phyloP scores from a whole-genome alignment of 2,888 invertebrate genomes.

The Eupithecia dodoneata region DNA sequence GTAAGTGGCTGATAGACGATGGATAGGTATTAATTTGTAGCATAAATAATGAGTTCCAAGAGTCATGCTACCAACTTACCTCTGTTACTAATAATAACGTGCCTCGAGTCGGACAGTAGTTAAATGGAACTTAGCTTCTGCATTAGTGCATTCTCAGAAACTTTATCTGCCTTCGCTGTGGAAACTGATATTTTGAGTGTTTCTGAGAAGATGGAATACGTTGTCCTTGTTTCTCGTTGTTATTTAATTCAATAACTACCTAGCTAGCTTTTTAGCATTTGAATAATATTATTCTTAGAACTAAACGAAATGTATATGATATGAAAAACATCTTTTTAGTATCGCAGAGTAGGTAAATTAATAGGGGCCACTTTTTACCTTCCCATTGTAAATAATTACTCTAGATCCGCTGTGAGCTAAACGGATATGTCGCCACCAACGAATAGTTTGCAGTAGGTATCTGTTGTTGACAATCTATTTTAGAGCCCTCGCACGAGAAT shows the following conservation, averaged over 20 bases:
- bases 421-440: neutral
- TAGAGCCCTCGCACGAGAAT: neutral
- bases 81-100: neutral
- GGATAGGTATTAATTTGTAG: neutral
- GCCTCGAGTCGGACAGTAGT: neutral
- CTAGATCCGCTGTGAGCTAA: neutral
- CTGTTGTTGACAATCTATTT: neutral
- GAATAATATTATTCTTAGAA: neutral
- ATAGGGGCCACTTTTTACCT: neutral
- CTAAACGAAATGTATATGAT: neutral
- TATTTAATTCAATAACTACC: neutral
- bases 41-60: neutral
- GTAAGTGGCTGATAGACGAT: too few species aligned
- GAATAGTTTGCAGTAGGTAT: neutral
- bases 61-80: neutral
- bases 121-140: neutral
- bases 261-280: neutral
- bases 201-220: neutral
- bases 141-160: conserved; percentile 3
- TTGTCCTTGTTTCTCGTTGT: conserved; percentile 1
- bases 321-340: neutral
- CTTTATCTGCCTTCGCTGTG: neutral
- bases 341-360: neutral
- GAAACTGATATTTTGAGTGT: conserved; percentile 3
- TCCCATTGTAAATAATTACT: neutral